Evolutionary conservation across 2,888 invertebrate species (phyloP).

Genomic region (Malacosoma neustria): DNA sequence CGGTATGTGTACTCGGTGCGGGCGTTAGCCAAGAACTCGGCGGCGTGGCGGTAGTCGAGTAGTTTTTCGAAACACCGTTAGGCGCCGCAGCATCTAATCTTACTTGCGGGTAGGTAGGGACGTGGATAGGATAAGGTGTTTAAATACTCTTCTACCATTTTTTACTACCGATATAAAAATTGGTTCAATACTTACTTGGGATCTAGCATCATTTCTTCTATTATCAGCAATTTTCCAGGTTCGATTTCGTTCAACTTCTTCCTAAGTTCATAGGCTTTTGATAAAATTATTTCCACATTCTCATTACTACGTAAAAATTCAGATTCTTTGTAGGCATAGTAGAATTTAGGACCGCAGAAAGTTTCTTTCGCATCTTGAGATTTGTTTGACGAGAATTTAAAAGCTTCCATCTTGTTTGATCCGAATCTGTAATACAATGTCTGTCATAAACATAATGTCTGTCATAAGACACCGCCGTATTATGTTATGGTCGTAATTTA

Average conservation of each 20-base stretch:
- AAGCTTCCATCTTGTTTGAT: not conserved
- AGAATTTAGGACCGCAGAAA: slow-evolving; percentile 1
- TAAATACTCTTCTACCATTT: no score
- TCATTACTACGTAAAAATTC: slow-evolving; percentile 18
- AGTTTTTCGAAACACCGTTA: no score
- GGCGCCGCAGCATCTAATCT: no score
- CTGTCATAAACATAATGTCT: no score
- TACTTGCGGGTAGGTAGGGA: no score
- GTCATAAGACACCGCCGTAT: no score
- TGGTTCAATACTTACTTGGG: not conserved
- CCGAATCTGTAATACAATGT: not conserved
- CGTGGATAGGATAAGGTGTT: no score
- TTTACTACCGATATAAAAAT: no score
- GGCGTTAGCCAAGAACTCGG: no score
- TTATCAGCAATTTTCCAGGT: slow-evolving; percentile 12
- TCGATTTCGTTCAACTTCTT: slow-evolving; percentile 14
- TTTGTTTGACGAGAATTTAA: not conserved
- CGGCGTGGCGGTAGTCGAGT: no score
- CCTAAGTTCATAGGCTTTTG: slow-evolving; percentile 20
- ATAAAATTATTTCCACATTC: slow-evolving; percentile 21
- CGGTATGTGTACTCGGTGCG: no score
- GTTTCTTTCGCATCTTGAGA: not conserved
- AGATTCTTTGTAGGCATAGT: slow-evolving; percentile 13
- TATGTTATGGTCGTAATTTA: no score
- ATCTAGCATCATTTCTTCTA: not conserved